Base-by-base conservation (phyloP, 1,140 invertebrate species). In the Halictus rubicundus region DNA sequence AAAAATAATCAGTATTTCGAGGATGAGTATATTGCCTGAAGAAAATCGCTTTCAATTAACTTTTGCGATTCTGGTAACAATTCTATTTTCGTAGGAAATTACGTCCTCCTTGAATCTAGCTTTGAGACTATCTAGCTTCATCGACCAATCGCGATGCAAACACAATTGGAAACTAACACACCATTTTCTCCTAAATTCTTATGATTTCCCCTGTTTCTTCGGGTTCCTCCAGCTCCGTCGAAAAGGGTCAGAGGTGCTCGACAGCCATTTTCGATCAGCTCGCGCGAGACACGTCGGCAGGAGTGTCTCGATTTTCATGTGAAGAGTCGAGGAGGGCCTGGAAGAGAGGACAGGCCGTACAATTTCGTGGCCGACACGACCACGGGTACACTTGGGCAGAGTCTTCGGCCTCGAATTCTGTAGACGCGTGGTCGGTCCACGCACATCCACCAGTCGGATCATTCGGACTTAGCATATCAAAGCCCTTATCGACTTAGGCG, bases 381-480 rank as follows among this genome's bases (percentile, higher is more conserved):
- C 60, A 32, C 32, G n/a, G 39, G 39, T n/a, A 37, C 27, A 54
- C 54, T 61, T 16, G 39, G 39, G 21, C 23, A 25, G 54, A 57
- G 42, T 86, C 69, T 68, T 86, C 73, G 71, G 86, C 84, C 87
- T 88, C 68, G 87, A 87, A 89, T 90, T 88, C 83, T 74, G 59
- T 16, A 82, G 78, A 84, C 66, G 85, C 86, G 85, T 86, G 82
- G 82, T 86, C 85, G 85, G 84, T 87, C 87, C 83, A 83, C 86
- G 86, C 86, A 85, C 87, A 85, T 87, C 85, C 86, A 84, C 85
- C 86, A 83, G 78, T 82, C 87, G 83, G 90, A 87, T 91, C 89
- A 87, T 84, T 90, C 83, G 83, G 84, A 88, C 81, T 90, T 92
- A 92, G 88, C 91, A 91, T 92, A 91, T 91, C 91, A 92, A 92